Percentiles rank a stretch among this genome's conserved stretches.
phyloP scores from a whole-genome alignment of 2,113 vertebrate species.

The Sterrhoptilus dennistouni region DNA sequence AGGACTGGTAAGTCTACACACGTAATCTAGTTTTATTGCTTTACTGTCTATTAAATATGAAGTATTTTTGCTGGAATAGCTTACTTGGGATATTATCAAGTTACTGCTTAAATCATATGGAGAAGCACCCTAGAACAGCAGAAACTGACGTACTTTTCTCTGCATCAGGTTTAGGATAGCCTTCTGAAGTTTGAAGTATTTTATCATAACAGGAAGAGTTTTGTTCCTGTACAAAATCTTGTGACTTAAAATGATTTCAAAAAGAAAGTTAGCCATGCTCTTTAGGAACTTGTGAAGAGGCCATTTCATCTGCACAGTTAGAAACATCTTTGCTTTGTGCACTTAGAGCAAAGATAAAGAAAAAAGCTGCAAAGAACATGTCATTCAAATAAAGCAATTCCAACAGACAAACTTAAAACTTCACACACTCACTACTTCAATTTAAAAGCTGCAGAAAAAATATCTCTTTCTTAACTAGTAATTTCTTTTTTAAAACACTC shows the following conservation, averaged over 20 bases:
- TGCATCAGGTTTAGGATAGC: not conserved
- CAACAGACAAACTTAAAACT: not conserved
- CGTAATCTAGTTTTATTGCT: not conserved
- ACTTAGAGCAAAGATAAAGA: not conserved
- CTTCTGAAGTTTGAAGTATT: not conserved
- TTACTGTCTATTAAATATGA: not conserved
- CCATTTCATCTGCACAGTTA: not conserved
- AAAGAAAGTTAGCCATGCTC: not conserved
- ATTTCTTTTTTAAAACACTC: not conserved
- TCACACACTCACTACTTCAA: not conserved
- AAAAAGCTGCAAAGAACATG: not conserved
- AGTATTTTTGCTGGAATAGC: not conserved
- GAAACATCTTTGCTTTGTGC: not conserved
- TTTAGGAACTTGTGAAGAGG: not conserved
- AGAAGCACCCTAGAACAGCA: not conserved
- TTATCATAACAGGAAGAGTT: not conserved
- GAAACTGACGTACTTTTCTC: not conserved
- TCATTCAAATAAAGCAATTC: not conserved
- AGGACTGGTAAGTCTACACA: conserved; percentile 16
- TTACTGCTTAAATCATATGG: not conserved
- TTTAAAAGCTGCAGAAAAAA: conserved; percentile 37
- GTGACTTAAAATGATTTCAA: not conserved
- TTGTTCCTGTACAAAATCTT: not conserved
- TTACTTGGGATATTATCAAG: not conserved
- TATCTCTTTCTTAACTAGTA: not conserved